Base-by-base conservation (phyloP, 2,797 vertebrate genomes). In the Vespertilio murinus region DNA sequence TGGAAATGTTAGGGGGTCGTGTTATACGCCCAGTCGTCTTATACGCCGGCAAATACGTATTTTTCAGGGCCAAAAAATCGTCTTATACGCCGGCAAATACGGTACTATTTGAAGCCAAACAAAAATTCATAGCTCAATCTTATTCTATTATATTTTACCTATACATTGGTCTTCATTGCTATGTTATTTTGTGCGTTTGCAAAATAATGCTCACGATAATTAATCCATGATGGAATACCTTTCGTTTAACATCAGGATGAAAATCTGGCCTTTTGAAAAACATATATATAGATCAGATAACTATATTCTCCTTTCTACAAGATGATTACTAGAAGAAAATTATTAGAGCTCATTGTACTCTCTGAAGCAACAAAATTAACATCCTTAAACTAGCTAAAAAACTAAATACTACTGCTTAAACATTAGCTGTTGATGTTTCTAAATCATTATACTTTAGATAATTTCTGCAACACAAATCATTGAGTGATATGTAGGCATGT, bases 301-400 rank as follows among this genome's bases (percentile, higher is more conserved):
- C 67, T 82, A 78, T 42, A 87, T 81, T 78, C 9, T 25, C 18
- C 47, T 87, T 78, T 71, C 25, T 22, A 87, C 54, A 49, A 82
- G 30, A 78, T 86, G 42, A 90, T 64, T 56, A 93, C 35, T 65
- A 47, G 25, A 52, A 87, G 33, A 85, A 96, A 83, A 70, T 47
- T 59, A 74, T 10, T 82, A 54, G 42, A 49, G 4, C 8, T 90
- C 35, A 74, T n/a, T 42, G 25, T 86, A 23, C 11, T 83, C 18
- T 82, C 14, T 33, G 14, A 90, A 30, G 22, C 13, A 86, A 33
- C 45, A 89, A 93, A 95, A 71, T 30, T 20, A 90, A 79, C 30
- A 75, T 73, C 30, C 33, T 87, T 67, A 87, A 92, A 83, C 56
- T 61, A 74, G 23, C 30, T 86, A 81, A 73, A 87, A 88, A 54